These are phyloP conservation scores for Dicentrarchus labrax DNA, from an alignment of 2,113 vertebrate species.

Conservation along the genomic window DNA sequence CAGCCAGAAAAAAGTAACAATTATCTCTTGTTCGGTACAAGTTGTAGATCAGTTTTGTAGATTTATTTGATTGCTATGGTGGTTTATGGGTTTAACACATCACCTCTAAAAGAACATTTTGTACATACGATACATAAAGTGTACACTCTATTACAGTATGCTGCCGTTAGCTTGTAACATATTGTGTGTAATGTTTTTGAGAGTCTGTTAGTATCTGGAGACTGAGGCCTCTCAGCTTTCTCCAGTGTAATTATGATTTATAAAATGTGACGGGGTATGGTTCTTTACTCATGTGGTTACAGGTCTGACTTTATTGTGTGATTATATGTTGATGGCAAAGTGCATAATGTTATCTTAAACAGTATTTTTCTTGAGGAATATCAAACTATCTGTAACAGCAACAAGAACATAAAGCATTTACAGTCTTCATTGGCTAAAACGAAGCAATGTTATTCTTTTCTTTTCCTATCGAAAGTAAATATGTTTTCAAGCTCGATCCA, in stretches of 20 bases:
- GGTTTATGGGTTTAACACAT: constrained; percentile 66
- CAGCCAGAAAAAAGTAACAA: constrained; percentile 5
- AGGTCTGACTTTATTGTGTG: constrained; percentile 55
- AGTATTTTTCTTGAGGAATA: constrained; percentile 39
- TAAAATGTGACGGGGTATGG: constrained; percentile 48
- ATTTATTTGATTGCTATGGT: constrained; percentile 55
- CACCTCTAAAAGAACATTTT: constrained; percentile 52
- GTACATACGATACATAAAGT: constrained; percentile 63
- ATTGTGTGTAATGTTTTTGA: constrained; percentile 69
- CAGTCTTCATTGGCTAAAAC: constrained; percentile 38
- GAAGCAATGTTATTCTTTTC: background rate
- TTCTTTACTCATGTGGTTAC: constrained; percentile 44
- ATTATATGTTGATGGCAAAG: constrained; percentile 55
- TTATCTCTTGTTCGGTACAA: constrained; percentile 46
- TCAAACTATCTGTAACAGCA: constrained; percentile 54
- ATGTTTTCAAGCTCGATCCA: constrained; percentile 22
- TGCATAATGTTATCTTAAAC: constrained; percentile 53
- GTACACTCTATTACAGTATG: constrained; percentile 55
- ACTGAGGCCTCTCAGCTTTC: constrained; percentile 43
- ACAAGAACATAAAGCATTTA: constrained; percentile 29
- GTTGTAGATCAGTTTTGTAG: constrained; percentile 58
- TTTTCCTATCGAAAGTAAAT: background rate
- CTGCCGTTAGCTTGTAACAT: constrained; percentile 70
- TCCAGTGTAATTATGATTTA: constrained; percentile 55
- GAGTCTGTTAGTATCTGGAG: constrained; percentile 55